Base-by-base conservation (phyloP, 2,113 vertebrate genomes). In the Chaetodon auriga region DNA sequence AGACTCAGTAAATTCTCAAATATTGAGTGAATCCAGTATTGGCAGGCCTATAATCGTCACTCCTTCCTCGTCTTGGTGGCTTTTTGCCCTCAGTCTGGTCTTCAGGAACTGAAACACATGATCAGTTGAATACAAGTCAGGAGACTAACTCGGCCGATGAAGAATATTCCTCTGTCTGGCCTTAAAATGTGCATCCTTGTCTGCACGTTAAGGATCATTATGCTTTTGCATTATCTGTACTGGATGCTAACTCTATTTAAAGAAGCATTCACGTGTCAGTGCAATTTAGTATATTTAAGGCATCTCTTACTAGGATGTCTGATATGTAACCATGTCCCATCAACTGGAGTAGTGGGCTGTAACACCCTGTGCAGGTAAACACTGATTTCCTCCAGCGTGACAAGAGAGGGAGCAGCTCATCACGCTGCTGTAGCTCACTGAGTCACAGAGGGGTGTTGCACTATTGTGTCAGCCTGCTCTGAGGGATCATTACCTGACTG, bases 361-460 rank as follows among this genome's bases (percentile, higher is more conserved):
- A 7, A 46, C 2, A 55, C 41, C 36, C 36, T 43, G 49, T 55
- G 61, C 65, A 79, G 68, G 41, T 79, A 80, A 80, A 58, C 51
- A 41, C 61, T 82, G 6, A 43, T 89, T 75, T 86, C 16, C 19
- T 62, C 30, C 14, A 18, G 46, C 54, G 62, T 68, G 62, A 69
- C 55, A 73, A 8, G 66, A 69, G 75, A 75, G 51, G 51, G 60
- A 43, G 58, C 74, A 64, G 11, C 54, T 45, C 78, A 38, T 25
- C 25, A 10, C 21, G 5, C 7, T 51, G 81, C n/a, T 4, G 43
- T 14, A 51, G 54, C 19, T 7, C 25, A 73, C 75, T 91, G 87
- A 91, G 79, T 92, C 88, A 92, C 87, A 64, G 63, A 41, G 64
- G 78, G 79, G 79, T 80, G 90, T 89, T 80, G 38, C 45, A 53